Evolutionary conservation across 92 coral and sea anemone genomes (phyloP), one percentile per base, ranked within the genome.

Genomic region (Phenganax marumi): DNA sequence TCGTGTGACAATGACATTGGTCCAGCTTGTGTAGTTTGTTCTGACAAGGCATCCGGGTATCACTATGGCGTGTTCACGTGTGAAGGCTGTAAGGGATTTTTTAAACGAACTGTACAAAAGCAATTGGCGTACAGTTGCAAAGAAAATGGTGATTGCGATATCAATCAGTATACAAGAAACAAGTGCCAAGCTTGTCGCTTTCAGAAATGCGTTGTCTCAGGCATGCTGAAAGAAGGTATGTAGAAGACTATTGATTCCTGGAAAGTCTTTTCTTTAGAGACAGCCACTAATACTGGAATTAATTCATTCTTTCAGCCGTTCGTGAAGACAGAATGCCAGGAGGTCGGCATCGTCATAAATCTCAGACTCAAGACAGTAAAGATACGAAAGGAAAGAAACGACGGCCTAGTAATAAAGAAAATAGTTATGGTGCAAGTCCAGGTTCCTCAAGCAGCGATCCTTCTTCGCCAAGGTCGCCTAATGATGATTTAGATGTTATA

Each of bases 11-110:
- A 64, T 63, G 72, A 78, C 19, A 47, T 54, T 17, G 84, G 51
- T 19, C 91, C 62, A 48, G 86, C 79, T 25, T 96, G 99, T 47
- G 97, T 96, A 2, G 99, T 96, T 24, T 96, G 99, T 76, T 85
- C 66, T 55, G 99, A 96, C 80, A 92, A 91, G 71, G 99, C 99
- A 16, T 92, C 97, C 13, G 99, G 99, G 0, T 96, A 96, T 79
- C 99, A 96, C 75, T 96, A 96, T 85, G 97, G 97, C 0, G 99
- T 96, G 68, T 96, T 96, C 81, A 96, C 99, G 6, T 96, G 99
- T 72, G 99, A 96, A 70, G 99, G 99, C 3, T 96, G 99, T 58
- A 96, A 96, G 55, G 99, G 99, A 26, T 96, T 96, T 78, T 96
- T 96, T 72, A 96, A 96, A 54, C 87, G 99, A 10, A 96, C 99